Base-by-base conservation (phyloP, 1,140 invertebrate genomes). In the Phocides pigmalion region DNA sequence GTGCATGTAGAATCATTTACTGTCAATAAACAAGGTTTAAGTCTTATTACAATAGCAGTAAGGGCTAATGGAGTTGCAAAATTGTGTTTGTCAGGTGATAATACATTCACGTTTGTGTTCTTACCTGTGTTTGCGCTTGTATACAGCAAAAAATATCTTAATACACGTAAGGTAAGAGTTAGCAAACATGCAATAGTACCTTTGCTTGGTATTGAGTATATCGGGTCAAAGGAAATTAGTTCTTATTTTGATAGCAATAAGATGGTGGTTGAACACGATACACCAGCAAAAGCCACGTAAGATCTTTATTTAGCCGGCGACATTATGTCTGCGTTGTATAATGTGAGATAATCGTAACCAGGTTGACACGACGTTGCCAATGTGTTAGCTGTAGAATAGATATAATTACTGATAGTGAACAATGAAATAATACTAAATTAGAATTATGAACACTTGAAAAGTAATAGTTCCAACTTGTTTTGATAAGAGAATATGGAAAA, bases 231-330 rank as follows among this genome's bases (percentile, higher is more conserved):
- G 28, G 19, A 62, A 49, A 39, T 17, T 62, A 19, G 19, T n/a
- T 15, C 46, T 62, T 39, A 62, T 25, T 8, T 0, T 2, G 17
- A 39, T 16, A 16, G 46, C 9, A 41, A 50, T 62, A 62, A 35
- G 58, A 11, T 14, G 8, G 22, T 12, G 1, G 32, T 25, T 6
- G 25, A 49, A 12, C 19, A 47, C 14, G 32, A 49, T 8, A 16
- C 6, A 14, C 25, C 32, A 25, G 6, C 6, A 19, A n/a, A 25
- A 50, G 16, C 32, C 32, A 62, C 64, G 73, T 67, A 69, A 75
- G 56, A 47, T 53, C 37, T 75, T 70, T 70, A 59, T 63, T 62
- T 62, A 62, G 46, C 54, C 20, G 69, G 73, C 73, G 66, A 72
- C 69, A 64, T 47, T 51, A 50, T 62, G 69, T 69, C 69, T 69